Conservation (phyloP, 2,797 vertebrate species). For the Sebastes baramenuke region DNA sequence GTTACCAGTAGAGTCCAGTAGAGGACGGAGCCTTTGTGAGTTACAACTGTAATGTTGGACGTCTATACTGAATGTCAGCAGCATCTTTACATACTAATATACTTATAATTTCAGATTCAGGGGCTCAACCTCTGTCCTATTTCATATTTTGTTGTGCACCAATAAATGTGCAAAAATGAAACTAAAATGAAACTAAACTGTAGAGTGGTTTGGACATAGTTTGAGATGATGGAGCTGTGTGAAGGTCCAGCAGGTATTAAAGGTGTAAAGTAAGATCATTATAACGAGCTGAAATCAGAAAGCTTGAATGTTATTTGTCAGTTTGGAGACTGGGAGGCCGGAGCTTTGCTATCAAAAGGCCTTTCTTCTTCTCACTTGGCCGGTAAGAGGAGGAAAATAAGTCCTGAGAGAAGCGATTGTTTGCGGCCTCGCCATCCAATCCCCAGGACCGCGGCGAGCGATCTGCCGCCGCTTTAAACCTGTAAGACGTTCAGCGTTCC, state of each 20-base stretch:
- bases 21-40: too few relatives aligned
- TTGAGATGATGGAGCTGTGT: background rate
- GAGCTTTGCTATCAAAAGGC: background rate
- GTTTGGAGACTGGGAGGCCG: background rate
- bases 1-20: too few relatives aligned
- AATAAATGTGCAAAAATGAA: too few relatives aligned
- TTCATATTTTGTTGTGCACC: background rate
- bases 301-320: background rate
- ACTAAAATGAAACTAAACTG: too few relatives aligned
- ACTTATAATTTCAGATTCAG: too few relatives aligned
- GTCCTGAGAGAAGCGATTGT: slow-evolving; percentile 53
- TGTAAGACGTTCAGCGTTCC: slow-evolving; percentile 8
- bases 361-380: slow-evolving; percentile 14
- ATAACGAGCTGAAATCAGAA: background rate
- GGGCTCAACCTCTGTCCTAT: background rate
- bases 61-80: too few relatives aligned
- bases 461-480: slow-evolving; percentile 50
- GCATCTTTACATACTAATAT: too few relatives aligned
- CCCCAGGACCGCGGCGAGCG: slow-evolving; percentile 9
- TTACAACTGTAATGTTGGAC: too few relatives aligned
- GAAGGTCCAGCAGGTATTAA: background rate
- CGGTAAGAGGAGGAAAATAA: slow-evolving; percentile 39
- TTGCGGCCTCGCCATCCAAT: slow-evolving; percentile 7
- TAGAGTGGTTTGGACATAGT: too few relatives aligned
- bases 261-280: background rate